phyloP scores from a whole-genome alignment of 2,797 vertebrate genomes.

The Chelonia mydas region DNA sequence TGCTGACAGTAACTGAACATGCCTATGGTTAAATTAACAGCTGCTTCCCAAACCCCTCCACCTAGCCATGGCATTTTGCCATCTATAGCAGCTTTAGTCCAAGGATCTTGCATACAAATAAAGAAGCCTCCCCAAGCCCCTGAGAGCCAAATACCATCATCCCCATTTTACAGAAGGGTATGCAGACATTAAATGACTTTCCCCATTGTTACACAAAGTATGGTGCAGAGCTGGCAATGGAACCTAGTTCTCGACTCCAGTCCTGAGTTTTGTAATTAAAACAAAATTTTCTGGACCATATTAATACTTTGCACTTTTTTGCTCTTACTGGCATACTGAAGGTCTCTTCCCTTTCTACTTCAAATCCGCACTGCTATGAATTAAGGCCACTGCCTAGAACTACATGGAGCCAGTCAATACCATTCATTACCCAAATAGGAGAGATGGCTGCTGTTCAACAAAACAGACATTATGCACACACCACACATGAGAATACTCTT shows the following conservation, averaged over 20 bases:
- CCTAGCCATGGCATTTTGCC: fast-evolving
- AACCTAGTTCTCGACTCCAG: not conserved
- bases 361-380: fast-evolving
- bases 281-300: not conserved
- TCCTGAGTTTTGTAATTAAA: not conserved
- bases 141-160: not conserved
- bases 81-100: not conserved
- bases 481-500: not conserved
- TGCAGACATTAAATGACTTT: not conserved
- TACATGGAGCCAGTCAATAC: not conserved
- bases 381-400: not conserved
- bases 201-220: not conserved
- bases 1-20: fast-evolving
- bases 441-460: not conserved
- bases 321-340: not conserved
- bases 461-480: not conserved
- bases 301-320: not conserved
- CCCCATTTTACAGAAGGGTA: not conserved
- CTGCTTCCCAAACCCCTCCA: not conserved
- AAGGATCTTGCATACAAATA: not conserved
- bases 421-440: not conserved
- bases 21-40: not conserved
- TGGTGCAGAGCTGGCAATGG: not conserved
- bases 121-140: not conserved
- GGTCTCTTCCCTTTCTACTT: not conserved